Conservation (phyloP, 2,797 vertebrate genomes). For the Onychomys torridus region DNA sequence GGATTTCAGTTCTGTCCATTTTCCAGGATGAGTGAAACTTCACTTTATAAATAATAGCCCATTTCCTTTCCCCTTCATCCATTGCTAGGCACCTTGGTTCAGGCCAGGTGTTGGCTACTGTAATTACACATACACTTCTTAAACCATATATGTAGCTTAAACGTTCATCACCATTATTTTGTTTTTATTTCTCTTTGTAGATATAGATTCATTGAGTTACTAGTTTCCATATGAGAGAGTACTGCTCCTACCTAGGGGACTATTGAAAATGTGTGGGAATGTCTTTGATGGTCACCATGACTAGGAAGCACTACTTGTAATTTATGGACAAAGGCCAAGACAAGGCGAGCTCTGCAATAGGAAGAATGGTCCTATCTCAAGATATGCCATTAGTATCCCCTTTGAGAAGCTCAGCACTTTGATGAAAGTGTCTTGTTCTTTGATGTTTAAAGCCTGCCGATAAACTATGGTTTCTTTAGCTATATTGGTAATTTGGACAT, state of each 20-base stretch:
- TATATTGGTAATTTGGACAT: neutral
- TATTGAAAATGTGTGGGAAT: neutral
- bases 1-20: neutral
- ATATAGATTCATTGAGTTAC: neutral
- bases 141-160: neutral
- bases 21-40: neutral
- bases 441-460: neutral
- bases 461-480: neutral
- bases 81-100: neutral
- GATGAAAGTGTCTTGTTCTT: neutral
- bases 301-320: neutral
- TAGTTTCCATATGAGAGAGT: neutral
- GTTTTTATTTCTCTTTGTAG: conserved; percentile 29
- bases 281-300: neutral
- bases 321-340: neutral
- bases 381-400: neutral
- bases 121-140: neutral
- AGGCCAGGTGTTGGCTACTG: neutral
- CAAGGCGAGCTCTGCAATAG: neutral
- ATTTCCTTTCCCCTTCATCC: no score
- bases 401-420: neutral
- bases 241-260: neutral
- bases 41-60: neutral
- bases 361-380: neutral
- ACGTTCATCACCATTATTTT: neutral